phyloP scores from a whole-genome alignment of 2,113 vertebrate species.

The Harpagus bidentatus region DNA sequence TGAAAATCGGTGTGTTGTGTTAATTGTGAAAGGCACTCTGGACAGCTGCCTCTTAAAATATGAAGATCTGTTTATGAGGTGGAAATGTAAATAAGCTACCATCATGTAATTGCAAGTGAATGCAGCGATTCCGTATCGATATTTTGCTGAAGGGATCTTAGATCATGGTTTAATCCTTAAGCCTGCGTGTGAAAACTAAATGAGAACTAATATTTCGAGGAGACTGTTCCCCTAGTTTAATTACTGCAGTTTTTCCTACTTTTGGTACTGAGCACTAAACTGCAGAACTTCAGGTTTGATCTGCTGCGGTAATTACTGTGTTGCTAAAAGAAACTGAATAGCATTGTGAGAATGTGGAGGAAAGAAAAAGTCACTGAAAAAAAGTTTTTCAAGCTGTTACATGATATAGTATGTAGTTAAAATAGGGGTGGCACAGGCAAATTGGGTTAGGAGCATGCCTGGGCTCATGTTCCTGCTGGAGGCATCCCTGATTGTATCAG shows the following conservation, averaged over 20 bases:
- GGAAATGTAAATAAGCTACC: neutral
- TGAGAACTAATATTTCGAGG: neutral
- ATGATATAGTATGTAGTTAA: neutral
- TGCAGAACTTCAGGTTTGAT: neutral
- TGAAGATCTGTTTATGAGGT: neutral
- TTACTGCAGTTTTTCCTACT: neutral
- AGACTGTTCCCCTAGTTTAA: neutral
- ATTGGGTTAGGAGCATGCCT: neutral
- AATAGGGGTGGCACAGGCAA: neutral
- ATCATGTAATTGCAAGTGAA: neutral
- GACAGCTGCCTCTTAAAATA: neutral
- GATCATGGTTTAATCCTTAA: neutral
- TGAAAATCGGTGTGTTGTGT: neutral
- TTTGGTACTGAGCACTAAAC: neutral
- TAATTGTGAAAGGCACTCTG: neutral
- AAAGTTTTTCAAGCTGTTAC: neutral
- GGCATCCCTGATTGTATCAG: neutral
- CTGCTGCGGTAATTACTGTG: neutral
- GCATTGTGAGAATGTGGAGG: neutral
- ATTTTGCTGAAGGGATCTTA: neutral
- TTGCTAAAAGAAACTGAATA: neutral
- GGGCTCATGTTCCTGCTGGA: neutral
- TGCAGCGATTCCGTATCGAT: neutral
- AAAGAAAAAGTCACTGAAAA: neutral
- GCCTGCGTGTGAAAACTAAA: neutral